Evolutionary conservation across 2,888 invertebrate genomes (phyloP), one percentile per base, ranked within the genome.

Genomic region (Stratiomys singularior): DNA sequence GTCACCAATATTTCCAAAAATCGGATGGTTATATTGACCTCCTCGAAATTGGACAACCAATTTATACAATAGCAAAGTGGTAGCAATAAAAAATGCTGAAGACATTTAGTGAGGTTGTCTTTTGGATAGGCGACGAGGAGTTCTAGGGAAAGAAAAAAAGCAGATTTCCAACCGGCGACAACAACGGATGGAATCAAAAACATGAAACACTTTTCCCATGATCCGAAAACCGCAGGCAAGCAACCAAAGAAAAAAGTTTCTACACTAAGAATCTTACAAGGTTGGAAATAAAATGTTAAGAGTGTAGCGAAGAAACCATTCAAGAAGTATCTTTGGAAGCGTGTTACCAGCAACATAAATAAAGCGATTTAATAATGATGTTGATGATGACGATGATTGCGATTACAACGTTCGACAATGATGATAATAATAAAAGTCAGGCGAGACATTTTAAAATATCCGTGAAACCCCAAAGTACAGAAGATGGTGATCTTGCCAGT

Each of bases 331-430:
- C 72, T 72, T 58, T 72, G 47, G 27, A 47, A 71, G 47, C 47
- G 52, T 46, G 47, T 71, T 47, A 71, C 47, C 47, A 25, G 4
- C n/a, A 47, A 52, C 71, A 71, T 71, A 52, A 71, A 71, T 71
- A 71, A 47, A 52, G 30, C 71, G 47, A 71, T 71, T 71, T 71
- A 47, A 71, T 71, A 71, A 46, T 25, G 64, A 64, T 64, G 64
- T 64, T 64, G n/a, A 64, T 25, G 60, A 60, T 30, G 64, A 64
- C 30, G 64, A 1, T 30, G 30, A 30, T n/a, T 5, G 25, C 30
- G 64, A 64, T 30, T 13, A 30, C 30, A 60, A 60, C 25, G 5
- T n/a, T 18, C 11, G 64, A 64, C 18, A 25, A 60, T 60, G 60
- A 60, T 23, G 25, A 25, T 25, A 25, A 60, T 60, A 18, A 60